Evolutionary conservation across 2,797 vertebrate species (phyloP), one percentile per base, ranked within the genome.

Genomic region (Geotrypetes seraphini): DNA sequence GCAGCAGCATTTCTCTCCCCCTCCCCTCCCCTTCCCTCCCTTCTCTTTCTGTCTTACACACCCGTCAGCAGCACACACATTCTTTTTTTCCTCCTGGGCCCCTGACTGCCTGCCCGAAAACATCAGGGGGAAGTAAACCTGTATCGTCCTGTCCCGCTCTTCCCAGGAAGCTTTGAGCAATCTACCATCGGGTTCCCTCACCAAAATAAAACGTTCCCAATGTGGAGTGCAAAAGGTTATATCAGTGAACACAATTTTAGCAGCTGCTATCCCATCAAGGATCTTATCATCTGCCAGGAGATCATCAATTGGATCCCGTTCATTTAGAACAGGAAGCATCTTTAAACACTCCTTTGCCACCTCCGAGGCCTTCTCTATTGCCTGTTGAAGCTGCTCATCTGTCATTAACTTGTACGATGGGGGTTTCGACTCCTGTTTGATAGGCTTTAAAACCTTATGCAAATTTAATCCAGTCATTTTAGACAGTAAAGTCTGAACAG

Each of bases 121-220:
- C n/a, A n/a, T n/a, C n/a, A n/a, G n/a, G n/a, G 96, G 93, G 38
- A 99, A 99, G 66, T 95, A 99, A 35, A 90, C 54, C 55, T 96
- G 95, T 57, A 96, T 52, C 51, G 97, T 74, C n/a, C 95, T 56
- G 51, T 99, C 96, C 33, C 96, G 77, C 47, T 99, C 93, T 16
- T 93, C 89, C 96, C 95, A 99, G 1, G 69, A 78, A 1, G 93
- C 96, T 70, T 99, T 99, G 47, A 96, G 84, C 11, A 99, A 61
- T 4, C 49, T 71, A 5, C 93, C 92, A 2, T 29, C 67, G 6
- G 91, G 79, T 59, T 99, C 92, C 55, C 96, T 77, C 5, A 99
- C 83, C 1, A 93, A 87, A 37, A 99, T 85, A 46, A 99, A 99
- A 43, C 95, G 84, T 35, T 99, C 91, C 96, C n/a, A n/a, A 73